phyloP scores from a whole-genome alignment of 2,888 invertebrate genomes.

The Eupithecia dodoneata region DNA sequence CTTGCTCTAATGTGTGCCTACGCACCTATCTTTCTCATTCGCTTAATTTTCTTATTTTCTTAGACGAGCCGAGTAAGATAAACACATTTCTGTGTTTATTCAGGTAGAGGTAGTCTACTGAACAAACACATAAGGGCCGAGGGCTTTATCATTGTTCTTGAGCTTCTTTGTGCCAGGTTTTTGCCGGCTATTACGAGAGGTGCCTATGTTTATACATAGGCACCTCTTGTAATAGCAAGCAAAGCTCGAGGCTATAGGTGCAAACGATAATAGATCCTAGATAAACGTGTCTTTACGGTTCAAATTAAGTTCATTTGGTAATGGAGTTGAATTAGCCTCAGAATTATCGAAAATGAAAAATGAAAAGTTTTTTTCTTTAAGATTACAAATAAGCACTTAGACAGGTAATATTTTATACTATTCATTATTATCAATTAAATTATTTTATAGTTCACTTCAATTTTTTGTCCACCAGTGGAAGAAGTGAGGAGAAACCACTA shows the following conservation, averaged over 20 bases:
- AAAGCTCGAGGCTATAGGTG: conserved; percentile 3
- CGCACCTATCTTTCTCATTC: not conserved
- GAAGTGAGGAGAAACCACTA: too few species aligned
- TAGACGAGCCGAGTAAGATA: conserved; percentile 32
- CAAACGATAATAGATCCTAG: conserved; percentile 2
- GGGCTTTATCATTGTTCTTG: conserved; percentile 13
- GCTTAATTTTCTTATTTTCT: conserved; percentile 8
- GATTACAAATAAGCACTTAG: too few species aligned
- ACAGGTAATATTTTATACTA: too few species aligned
- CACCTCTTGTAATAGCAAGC: not conserved
- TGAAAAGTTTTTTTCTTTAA: too few species aligned
- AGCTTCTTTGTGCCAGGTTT: conserved; percentile 14
- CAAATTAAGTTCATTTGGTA: not conserved
- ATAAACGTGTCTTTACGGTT: not conserved
- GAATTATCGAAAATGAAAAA: too few species aligned
- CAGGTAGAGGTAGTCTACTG: conserved; percentile 24
- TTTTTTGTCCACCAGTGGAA: too few species aligned
- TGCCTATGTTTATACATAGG: too few species aligned
- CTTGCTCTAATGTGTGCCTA: not conserved
- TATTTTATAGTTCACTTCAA: too few species aligned
- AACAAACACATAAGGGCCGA: conserved; percentile 18
- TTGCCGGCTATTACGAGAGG: too few species aligned
- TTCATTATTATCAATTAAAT: too few species aligned
- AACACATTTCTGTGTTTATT: conserved; percentile 24
- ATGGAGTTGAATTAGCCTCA: not conserved